Evolutionary conservation across 2,797 vertebrate species (phyloP).

Genomic region (Phaenicophaeus curvirostris): DNA sequence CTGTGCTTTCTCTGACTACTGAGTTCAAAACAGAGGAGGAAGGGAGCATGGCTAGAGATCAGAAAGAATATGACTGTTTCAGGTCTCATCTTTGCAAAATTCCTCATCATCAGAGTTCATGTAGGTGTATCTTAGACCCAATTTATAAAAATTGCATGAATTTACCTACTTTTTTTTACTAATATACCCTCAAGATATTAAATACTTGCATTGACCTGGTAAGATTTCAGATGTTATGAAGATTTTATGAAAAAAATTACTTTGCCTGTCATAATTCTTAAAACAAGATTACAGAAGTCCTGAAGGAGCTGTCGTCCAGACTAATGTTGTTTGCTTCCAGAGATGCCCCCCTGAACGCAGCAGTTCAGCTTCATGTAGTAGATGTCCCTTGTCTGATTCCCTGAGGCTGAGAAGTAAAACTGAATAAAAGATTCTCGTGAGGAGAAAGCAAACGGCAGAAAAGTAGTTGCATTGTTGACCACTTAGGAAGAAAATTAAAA

Average conservation of each 20-base stretch:
- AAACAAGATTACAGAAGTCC: neutral
- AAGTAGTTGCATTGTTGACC: neutral
- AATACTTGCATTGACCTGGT: neutral
- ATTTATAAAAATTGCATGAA: neutral
- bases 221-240: neutral
- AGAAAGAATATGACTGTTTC: neutral
- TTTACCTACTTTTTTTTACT: neutral
- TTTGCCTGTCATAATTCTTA: neutral
- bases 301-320: neutral
- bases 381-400: neutral
- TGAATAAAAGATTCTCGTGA: neutral
- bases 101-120: neutral
- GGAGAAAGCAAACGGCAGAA: neutral
- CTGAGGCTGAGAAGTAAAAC: neutral
- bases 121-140: neutral
- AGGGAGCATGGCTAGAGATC: neutral
- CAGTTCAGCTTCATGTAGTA: neutral
- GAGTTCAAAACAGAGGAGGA: neutral
- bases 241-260: neutral
- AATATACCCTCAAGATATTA: neutral
- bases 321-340: neutral
- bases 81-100: neutral
- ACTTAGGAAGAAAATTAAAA: neutral
- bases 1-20: neutral
- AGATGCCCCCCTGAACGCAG: neutral